Evolutionary conservation across 2,888 invertebrate genomes (phyloP), one percentile per base, ranked within the genome.

Genomic region (Drosophila merina): DNA sequence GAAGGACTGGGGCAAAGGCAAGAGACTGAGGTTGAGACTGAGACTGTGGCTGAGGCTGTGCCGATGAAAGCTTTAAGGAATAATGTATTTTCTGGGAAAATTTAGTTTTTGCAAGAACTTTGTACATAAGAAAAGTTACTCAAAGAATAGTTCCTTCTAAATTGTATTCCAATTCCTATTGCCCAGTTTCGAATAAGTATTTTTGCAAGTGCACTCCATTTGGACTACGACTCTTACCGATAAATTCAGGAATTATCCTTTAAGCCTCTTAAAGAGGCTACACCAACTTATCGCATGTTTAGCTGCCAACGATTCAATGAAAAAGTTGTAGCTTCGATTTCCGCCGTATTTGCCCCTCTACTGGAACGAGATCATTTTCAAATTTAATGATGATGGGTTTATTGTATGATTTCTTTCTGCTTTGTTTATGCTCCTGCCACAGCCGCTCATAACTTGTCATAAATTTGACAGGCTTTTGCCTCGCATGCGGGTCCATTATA

Each of bases 401-500:
- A 64, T 64, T 64, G 63, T 64, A 64, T 47, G 63, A 64, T 64
- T 64, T 64, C 54, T 54, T 50, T 54, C 63, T 55, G 76, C 57
- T 85, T 81, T 85, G 79, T 83, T 82, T 82, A 77, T 82, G 82
- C 76, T 49, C 57, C 74, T 73, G 72, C 64, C 71, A 59, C 74
- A 72, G 72, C 64, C 71, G 67, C 79, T 86, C 86, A 85, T 86
- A 86, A 88, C 87, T 85, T 85, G 87, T 86, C 86, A 86, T 88
- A 86, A 86, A 74, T 77, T 81, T 88, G 86, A 86, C 88, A 88
- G 87, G 14, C 14, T 14, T 14, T 14, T 14, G 60, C 60, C 51
- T 44, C 57, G 47, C 36, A 82, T 82, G 82, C 85, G 82, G 82
- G 82, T 50, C 50, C 83, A 81, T 81, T 81, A 66, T 83, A 60